Evolutionary conservation across 2,888 invertebrate species (phyloP).

Genomic region (Acanthococcus lagerstroemiae): DNA sequence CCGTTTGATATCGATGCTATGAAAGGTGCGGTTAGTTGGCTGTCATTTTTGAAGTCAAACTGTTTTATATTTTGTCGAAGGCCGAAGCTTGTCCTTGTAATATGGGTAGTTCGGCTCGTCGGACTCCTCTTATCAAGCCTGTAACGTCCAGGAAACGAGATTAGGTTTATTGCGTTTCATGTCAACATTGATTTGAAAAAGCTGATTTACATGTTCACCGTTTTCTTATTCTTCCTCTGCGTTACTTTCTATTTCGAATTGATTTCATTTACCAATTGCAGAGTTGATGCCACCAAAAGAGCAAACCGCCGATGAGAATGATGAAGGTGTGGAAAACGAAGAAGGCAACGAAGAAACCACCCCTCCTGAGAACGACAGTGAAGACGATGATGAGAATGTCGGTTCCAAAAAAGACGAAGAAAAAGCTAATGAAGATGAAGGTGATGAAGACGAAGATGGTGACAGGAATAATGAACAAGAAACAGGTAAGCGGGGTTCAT

Average conservation of each 20-base stretch:
- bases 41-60: too few relatives aligned
- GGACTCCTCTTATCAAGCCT: too few relatives aligned
- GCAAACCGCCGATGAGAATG: conserved; percentile 40
- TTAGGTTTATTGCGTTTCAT: too few relatives aligned
- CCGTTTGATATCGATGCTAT: conserved; percentile 76
- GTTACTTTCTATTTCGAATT: too few relatives aligned
- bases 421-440: conserved; percentile 37
- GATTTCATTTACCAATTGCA: too few relatives aligned
- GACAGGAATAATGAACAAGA: conserved; percentile 39
- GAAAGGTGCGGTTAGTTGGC: conserved; percentile 51
- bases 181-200: too few relatives aligned
- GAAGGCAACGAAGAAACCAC: conserved; percentile 43
- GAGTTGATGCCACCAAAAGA: conserved; percentile 35
- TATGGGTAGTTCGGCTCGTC: too few relatives aligned
- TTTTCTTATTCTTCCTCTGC: background rate
- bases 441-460: conserved; percentile 38
- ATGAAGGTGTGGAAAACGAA: conserved; percentile 40
- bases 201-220: background rate
- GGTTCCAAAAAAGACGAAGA: conserved; percentile 41
- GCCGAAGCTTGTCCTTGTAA: too few relatives aligned
- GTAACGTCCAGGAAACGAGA: too few relatives aligned
- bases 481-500: conserved; percentile 31
- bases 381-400: conserved; percentile 40
- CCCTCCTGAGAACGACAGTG: conserved; percentile 41
- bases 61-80: too few relatives aligned